Evolutionary conservation across 2,888 invertebrate genomes (phyloP).

Genomic region (Ceratothoa steindachneri): DNA sequence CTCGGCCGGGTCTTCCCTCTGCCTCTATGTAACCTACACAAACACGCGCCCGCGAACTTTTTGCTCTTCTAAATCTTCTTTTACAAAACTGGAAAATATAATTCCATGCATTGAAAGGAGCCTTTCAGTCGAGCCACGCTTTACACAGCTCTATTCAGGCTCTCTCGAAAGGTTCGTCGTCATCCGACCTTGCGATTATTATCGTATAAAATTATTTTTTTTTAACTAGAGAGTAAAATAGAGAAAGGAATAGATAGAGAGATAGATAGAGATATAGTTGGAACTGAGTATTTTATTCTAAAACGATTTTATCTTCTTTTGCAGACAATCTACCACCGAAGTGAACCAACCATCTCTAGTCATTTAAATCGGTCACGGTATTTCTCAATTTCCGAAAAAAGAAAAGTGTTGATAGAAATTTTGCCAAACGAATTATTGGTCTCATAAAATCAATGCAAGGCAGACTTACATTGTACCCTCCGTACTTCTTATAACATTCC

Average conservation of each 20-base stretch:
- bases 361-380: not conserved
- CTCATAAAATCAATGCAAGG: too few species aligned
- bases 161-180: not conserved
- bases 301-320: not conserved
- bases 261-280: not conserved
- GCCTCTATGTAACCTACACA: not conserved
- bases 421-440: not conserved
- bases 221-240: not conserved
- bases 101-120: not conserved
- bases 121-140: not conserved
- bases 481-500: too few species aligned
- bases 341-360: not conserved
- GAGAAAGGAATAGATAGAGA: not conserved
- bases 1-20: not conserved
- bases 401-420: too few species aligned
- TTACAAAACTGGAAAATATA: constrained; percentile 4
- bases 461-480: too few species aligned
- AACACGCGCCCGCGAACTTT: not conserved
- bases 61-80: not conserved
- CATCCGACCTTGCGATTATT: constrained; percentile 9
- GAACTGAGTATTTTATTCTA: not conserved
- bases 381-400: not conserved
- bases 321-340: not conserved
- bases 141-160: not conserved
- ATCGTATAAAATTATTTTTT: not conserved